These are phyloP conservation scores for Trachymyrmex septentrionalis DNA, from an alignment of 1,140 invertebrate genomes.

Conservation along the genomic window DNA sequence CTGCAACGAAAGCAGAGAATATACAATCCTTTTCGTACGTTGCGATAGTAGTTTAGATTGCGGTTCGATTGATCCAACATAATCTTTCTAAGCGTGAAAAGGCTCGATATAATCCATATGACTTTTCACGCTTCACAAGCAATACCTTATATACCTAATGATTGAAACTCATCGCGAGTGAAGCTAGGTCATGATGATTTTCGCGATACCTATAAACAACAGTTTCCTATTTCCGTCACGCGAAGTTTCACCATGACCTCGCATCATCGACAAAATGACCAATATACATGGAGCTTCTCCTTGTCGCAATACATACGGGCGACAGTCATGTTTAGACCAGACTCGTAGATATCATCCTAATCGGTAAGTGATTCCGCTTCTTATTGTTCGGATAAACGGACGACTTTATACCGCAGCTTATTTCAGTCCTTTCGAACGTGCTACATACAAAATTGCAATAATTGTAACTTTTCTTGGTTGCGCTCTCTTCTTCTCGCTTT, in stretches of 20 bases:
- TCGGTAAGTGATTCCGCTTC: slow-evolving; percentile 56
- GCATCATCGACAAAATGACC: slow-evolving; percentile 71
- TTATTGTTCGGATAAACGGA: slow-evolving; percentile 57
- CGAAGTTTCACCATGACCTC: slow-evolving; percentile 67
- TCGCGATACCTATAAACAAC: slow-evolving; percentile 73
- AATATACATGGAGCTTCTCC: slow-evolving; percentile 71
- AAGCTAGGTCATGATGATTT: slow-evolving; percentile 71
- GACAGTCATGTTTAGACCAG: slow-evolving; percentile 66
- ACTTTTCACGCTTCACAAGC: slow-evolving; percentile 61
- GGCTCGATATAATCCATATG: slow-evolving; percentile 42
- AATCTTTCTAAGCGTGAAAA: slow-evolving; percentile 68
- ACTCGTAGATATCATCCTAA: slow-evolving; percentile 47
- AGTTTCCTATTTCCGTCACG: slow-evolving; percentile 71
- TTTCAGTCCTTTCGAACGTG: slow-evolving; percentile 46
- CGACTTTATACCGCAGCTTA: slow-evolving; percentile 42
- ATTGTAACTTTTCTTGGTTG: slow-evolving; percentile 32
- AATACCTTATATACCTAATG: slow-evolving; percentile 67
- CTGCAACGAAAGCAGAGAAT: slow-evolving; percentile 80
- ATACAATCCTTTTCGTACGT: slow-evolving; percentile 78
- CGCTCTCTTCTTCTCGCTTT: slow-evolving; percentile 6
- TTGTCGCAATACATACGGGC: slow-evolving; percentile 64
- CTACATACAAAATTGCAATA: slow-evolving; percentile 58
- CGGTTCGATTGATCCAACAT: slow-evolving; percentile 54
- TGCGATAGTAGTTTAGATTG: slow-evolving; percentile 67
- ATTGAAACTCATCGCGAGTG: slow-evolving; percentile 62